Evolutionary conservation across 2,797 vertebrate species (phyloP).

Genomic region (Urophycis tenuis): DNA sequence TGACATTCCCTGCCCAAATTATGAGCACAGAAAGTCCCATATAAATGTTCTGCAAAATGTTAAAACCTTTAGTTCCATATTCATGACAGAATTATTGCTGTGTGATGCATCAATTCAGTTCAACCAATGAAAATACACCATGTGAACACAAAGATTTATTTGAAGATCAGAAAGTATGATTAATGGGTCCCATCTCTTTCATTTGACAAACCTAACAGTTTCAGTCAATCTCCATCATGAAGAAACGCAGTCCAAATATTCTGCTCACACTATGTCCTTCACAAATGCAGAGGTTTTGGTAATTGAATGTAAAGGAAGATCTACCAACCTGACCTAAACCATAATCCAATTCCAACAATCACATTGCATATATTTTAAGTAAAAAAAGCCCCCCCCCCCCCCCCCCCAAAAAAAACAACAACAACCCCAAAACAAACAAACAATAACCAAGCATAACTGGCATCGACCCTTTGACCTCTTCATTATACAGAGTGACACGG

Average conservation of each 20-base stretch:
- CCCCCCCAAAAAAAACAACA: constrained; percentile 41
- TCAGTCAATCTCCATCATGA: constrained; percentile 22
- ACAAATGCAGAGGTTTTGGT: constrained; percentile 53
- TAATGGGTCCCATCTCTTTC: constrained; percentile 15
- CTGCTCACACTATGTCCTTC: constrained; percentile 38
- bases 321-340: constrained; percentile 75
- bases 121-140: constrained; percentile 15
- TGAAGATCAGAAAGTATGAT: constrained; percentile 46
- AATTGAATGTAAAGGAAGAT: constrained; percentile 61
- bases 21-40: background rate
- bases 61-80: background rate
- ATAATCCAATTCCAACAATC: constrained; percentile 77
- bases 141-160: constrained; percentile 60
- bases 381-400: constrained; percentile 54
- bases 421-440: constrained; percentile 45
- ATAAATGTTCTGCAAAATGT: background rate
- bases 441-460: constrained; percentile 43
- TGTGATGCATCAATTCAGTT: background rate
- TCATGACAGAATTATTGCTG: background rate
- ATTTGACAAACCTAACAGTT: constrained; percentile 26
- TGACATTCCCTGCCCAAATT: background rate
- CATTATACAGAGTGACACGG: constrained; percentile 74
- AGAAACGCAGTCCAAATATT: constrained; percentile 34
- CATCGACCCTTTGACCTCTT: constrained; percentile 46
- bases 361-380: constrained; percentile 83